Percentiles rank a stretch among this genome's conserved stretches.
Evolutionary conservation across 1,140 invertebrate genomes (phyloP).

Genomic region (Drosophila takahashii): DNA sequence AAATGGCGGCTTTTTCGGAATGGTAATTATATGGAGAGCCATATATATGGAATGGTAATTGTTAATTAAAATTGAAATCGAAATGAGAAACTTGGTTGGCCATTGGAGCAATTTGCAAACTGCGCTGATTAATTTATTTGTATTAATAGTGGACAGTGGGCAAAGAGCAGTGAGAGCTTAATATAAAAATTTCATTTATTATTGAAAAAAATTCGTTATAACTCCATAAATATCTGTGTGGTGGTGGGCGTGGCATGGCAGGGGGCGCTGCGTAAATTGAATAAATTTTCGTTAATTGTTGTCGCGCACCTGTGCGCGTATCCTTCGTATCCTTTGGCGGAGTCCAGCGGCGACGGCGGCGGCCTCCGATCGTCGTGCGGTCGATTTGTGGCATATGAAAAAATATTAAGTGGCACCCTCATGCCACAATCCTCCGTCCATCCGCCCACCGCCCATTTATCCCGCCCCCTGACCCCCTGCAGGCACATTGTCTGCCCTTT

Average conservation of each 20-base stretch:
- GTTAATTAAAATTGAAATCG: constrained; percentile 50
- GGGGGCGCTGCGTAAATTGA: constrained; percentile 62
- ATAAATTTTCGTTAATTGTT: constrained; percentile 82
- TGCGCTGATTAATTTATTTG: constrained; percentile 58
- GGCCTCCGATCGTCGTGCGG: constrained; percentile 75
- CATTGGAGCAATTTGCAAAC: constrained; percentile 33
- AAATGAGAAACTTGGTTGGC: constrained; percentile 37
- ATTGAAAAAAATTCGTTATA: constrained; percentile 60
- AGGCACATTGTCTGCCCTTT: constrained; percentile 75
- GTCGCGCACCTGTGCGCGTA: constrained; percentile 65
- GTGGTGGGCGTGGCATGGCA: not conserved
- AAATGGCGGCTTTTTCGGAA: constrained; percentile 11
- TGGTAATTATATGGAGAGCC: constrained; percentile 32
- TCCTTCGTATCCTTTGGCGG: constrained; percentile 42
- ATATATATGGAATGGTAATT: constrained; percentile 28
- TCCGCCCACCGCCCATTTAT: not conserved
- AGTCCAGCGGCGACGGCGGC: constrained; percentile 31
- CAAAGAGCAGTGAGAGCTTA: constrained; percentile 37
- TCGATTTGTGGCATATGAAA: constrained; percentile 83
- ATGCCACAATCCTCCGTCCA: constrained; percentile 16
- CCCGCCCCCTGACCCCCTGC: constrained; percentile 1
- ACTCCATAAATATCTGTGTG: constrained; percentile 31
- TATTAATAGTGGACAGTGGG: constrained; percentile 36
- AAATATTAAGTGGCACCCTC: constrained; percentile 77
- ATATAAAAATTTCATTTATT: constrained; percentile 59